These are phyloP conservation scores for Drosophila yooni DNA, from an alignment of 2,888 invertebrate species.

Conservation along the genomic window DNA sequence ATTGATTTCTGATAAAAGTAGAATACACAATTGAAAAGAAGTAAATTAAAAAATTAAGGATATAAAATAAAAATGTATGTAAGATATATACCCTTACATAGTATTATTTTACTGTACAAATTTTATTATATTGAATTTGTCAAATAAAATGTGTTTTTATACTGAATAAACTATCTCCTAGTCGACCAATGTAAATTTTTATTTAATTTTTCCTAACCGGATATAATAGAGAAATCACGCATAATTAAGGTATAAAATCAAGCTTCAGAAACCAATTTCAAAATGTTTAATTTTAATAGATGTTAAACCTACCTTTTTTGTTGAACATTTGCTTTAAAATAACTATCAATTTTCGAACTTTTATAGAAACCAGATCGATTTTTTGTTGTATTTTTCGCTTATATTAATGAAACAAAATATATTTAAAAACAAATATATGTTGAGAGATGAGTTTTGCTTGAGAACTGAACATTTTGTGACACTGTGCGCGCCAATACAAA, in stretches of 20 bases:
- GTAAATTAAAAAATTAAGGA: no score
- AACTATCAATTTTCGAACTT: not conserved
- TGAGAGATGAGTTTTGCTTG: not conserved
- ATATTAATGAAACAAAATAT: not conserved
- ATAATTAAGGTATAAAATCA: no score
- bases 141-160: not conserved
- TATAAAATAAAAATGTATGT: no score
- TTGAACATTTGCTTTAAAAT: not conserved
- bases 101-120: no score
- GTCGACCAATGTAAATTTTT: not conserved
- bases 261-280: not conserved
- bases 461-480: slow-evolving; percentile 14
- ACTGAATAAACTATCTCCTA: no score
- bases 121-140: not conserved
- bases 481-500: slow-evolving; percentile 49
- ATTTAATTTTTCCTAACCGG: not conserved
- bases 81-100: no score
- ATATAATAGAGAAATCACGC: no score
- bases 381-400: not conserved
- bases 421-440: not conserved
- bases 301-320: not conserved
- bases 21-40: no score
- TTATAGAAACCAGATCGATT: not conserved
- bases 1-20: no score
- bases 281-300: not conserved